These are phyloP conservation scores for Philypnodon macrostomus DNA, from an alignment of 2,797 vertebrate genomes.

Conservation along the genomic window DNA sequence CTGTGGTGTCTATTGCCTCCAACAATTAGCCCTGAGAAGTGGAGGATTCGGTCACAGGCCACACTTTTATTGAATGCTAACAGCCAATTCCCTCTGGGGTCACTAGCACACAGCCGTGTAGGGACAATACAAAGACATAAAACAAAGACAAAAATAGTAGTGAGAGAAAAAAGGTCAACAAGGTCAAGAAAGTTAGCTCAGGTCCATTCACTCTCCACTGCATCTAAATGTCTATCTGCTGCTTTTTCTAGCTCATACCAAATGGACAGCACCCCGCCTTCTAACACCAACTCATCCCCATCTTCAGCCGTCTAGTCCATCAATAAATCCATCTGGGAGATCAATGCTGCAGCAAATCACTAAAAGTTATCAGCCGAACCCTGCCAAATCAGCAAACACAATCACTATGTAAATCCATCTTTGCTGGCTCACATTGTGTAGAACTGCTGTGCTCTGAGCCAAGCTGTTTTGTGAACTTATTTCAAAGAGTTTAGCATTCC, in stretches of 20 bases:
- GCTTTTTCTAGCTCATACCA: conserved; percentile 63
- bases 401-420: conserved; percentile 85
- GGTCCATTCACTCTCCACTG: conserved; percentile 61
- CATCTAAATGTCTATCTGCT: conserved; percentile 48
- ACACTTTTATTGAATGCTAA: conserved; percentile 66
- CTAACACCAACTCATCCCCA: conserved; percentile 49
- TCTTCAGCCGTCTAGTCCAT: conserved; percentile 63
- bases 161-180: conserved; percentile 42
- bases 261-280: conserved; percentile 28
- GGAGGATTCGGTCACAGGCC: conserved; percentile 50
- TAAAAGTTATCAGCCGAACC: conserved; percentile 84
- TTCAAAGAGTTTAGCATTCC: conserved; percentile 3
- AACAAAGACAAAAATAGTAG: conserved; percentile 49
- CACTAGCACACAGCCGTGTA: conserved; percentile 40
- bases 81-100: conserved; percentile 68
- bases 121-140: conserved; percentile 51
- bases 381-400: conserved; percentile 82
- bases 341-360: conserved; percentile 80
- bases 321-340: conserved; percentile 82
- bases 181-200: conserved; percentile 44
- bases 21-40: conserved; percentile 67
- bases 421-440: conserved; percentile 45
- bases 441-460: conserved; percentile 9
- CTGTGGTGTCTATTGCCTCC: conserved; percentile 53
- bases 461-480: conserved; percentile 19